Conservation (phyloP, 2,888 invertebrate genomes). For the Uloborus plumipes region DNA sequence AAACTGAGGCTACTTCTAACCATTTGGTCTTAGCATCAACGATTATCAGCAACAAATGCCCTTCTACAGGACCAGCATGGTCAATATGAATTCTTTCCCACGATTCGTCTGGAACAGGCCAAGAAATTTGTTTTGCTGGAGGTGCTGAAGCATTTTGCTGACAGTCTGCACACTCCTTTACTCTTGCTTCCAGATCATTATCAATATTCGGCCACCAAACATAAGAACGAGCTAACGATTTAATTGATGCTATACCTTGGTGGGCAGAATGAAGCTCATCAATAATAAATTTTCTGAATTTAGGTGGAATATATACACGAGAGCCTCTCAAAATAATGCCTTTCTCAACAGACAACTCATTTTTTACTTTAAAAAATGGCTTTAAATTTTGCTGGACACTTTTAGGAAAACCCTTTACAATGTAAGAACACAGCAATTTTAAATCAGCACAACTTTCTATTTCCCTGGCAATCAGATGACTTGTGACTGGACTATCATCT, state of each 20-base stretch:
- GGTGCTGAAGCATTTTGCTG: conserved; percentile 18
- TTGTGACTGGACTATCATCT: conserved; percentile 12
- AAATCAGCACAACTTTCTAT: background rate
- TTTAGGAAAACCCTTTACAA: conserved; percentile 13
- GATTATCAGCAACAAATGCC: conserved; percentile 69
- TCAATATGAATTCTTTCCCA: conserved; percentile 72
- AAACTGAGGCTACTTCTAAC: conserved; percentile 69
- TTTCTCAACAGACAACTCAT: conserved; percentile 64
- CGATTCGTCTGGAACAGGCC: conserved; percentile 65
- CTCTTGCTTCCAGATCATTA: conserved; percentile 64
- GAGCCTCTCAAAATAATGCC: conserved; percentile 67
- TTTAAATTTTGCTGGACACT: background rate
- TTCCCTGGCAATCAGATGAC: background rate
- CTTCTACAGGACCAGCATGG: conserved; percentile 71
- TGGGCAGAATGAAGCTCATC: conserved; percentile 68
- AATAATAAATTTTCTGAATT: conserved; percentile 64
- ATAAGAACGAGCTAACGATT: conserved; percentile 67
- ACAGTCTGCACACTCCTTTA: background rate
- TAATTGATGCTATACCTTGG: conserved; percentile 68
- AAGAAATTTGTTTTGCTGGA: background rate
- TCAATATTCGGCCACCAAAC: conserved; percentile 69
- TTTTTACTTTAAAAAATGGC: background rate
- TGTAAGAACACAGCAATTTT: background rate
- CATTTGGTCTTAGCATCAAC: conserved; percentile 72
- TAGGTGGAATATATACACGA: conserved; percentile 67